Evolutionary conservation across 2,797 vertebrate species (phyloP).

Genomic region (Tenualosa thibaudeaui): DNA sequence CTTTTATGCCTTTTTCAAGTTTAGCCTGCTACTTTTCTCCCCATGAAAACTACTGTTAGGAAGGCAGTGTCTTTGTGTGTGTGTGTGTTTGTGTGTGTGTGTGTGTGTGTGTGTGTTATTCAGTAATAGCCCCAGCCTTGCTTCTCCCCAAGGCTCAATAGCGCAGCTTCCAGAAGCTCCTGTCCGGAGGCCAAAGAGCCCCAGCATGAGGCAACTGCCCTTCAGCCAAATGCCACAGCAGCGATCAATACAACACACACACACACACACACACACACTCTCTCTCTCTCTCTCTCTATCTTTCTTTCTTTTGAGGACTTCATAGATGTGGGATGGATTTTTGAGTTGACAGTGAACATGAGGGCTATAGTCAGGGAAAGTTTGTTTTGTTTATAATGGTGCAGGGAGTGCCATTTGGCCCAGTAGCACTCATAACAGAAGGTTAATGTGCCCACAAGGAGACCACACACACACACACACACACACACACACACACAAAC

Average conservation of each 20-base stretch:
- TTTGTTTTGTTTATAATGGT: not conserved
- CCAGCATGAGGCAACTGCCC: slow-evolving; percentile 13
- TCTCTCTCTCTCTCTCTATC: not conserved
- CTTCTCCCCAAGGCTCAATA: not conserved
- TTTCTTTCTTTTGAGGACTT: not conserved
- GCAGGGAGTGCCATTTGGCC: not conserved
- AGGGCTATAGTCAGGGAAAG: not conserved
- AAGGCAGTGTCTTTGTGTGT: not conserved
- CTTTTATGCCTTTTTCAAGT: not conserved
- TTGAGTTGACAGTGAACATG: not conserved
- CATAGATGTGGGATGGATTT: not conserved
- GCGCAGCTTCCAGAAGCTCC: not conserved
- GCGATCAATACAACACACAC: slow-evolving; percentile 2
- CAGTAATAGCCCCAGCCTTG: not conserved
- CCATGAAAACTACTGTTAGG: not conserved
- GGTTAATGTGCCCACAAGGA: slow-evolving; percentile 13
- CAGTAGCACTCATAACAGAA: not conserved
- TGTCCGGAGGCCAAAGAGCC: not conserved
- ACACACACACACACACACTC: not conserved
- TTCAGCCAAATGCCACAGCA: slow-evolving; percentile 19
- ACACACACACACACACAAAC: not conserved
- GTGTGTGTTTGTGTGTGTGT: not conserved
- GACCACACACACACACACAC: slow-evolving; percentile 15
- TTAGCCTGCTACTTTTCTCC: not conserved
- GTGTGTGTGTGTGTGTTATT: not conserved